Percentiles rank a stretch among this genome's conserved stretches.
Conservation (phyloP, 2,113 vertebrate genomes). For the Suricata suricatta region DNA sequence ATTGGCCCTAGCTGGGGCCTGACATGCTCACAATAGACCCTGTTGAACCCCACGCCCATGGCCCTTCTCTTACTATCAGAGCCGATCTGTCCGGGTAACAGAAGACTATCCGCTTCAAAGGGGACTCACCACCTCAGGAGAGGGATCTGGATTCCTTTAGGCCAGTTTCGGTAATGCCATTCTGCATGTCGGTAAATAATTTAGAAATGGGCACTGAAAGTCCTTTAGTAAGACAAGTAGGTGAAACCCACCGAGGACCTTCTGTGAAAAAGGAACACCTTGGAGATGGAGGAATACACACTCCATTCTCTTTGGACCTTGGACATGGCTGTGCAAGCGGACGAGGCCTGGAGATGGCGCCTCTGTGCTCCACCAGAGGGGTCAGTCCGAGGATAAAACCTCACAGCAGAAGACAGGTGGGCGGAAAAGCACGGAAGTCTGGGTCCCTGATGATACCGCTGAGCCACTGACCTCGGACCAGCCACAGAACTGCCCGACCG, state of each 20-base stretch:
- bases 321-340: too few species aligned
- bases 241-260: neutral
- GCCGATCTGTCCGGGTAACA: neutral
- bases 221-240: neutral
- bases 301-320: neutral
- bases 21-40: neutral
- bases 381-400: neutral
- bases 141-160: neutral
- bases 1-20: neutral
- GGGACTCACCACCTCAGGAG: neutral
- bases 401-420: neutral
- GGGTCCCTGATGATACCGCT: too few species aligned
- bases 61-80: neutral
- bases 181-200: neutral
- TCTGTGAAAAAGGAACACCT: neutral
- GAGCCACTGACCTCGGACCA: neutral
- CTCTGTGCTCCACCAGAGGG: neutral
- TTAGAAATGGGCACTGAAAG: neutral
- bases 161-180: neutral
- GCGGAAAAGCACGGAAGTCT: neutral
- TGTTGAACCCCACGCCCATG: neutral
- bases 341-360: neutral
- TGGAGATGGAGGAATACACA: neutral
- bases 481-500: neutral
- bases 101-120: neutral